Evolutionary conservation across 2,797 vertebrate species (phyloP).

Genomic region (Poecilia wingei): DNA sequence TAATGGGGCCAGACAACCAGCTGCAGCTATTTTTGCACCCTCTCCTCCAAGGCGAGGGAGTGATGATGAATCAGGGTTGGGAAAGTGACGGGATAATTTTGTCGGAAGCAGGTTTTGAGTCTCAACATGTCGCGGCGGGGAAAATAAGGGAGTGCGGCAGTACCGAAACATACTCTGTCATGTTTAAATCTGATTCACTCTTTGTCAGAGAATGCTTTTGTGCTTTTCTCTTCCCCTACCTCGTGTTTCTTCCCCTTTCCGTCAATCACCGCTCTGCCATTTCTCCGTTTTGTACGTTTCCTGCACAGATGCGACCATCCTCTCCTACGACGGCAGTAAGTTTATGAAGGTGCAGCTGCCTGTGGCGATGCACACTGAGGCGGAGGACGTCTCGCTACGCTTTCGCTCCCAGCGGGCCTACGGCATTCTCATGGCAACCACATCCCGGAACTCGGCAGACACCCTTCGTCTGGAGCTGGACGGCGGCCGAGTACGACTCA

Average conservation of each 20-base stretch:
- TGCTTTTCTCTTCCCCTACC: constrained; percentile 51
- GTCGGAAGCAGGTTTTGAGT: constrained; percentile 45
- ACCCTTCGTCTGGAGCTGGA: constrained; percentile 96
- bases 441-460: constrained; percentile 96
- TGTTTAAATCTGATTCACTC: constrained; percentile 61
- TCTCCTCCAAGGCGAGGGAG: constrained; percentile 47
- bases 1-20: constrained; percentile 62
- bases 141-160: constrained; percentile 23
- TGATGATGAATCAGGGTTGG: constrained; percentile 59
- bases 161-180: constrained; percentile 38
- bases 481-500: constrained; percentile 95
- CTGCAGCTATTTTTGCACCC: constrained; percentile 67
- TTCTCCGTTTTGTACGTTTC: constrained; percentile 22
- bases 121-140: constrained; percentile 42
- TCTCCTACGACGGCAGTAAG: constrained; percentile 98
- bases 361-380: constrained; percentile 97
- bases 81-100: constrained; percentile 56
- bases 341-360: constrained; percentile 99
- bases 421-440: constrained; percentile 98
- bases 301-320: constrained; percentile 92
- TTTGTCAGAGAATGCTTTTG: constrained; percentile 50
- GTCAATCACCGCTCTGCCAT: constrained; percentile 44
- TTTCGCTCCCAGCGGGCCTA: constrained; percentile 97
- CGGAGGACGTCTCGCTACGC: constrained; percentile 95
- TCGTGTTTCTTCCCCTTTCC: constrained; percentile 34